phyloP scores from a whole-genome alignment of 2,888 invertebrate genomes.

The Clostera curtula region DNA sequence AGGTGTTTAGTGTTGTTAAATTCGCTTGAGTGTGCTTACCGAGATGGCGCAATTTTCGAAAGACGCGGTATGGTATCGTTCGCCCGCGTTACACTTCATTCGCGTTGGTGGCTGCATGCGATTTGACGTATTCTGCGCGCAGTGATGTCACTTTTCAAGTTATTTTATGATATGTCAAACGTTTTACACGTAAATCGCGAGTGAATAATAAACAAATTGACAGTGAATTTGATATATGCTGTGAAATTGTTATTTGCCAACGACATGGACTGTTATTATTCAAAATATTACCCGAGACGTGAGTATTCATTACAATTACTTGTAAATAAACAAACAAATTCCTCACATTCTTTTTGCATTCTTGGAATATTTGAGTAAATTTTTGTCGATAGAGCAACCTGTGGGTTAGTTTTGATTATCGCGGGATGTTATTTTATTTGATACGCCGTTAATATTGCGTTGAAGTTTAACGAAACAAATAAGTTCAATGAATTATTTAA shows the following conservation, averaged over 20 bases:
- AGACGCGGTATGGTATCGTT: constrained; percentile 75
- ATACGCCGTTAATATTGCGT: too few species aligned
- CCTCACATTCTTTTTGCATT: constrained; percentile 54
- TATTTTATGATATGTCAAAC: constrained; percentile 72
- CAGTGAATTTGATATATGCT: constrained; percentile 62
- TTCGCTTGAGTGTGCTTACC: constrained; percentile 72
- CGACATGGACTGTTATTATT: constrained; percentile 75
- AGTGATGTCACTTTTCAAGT: constrained; percentile 72
- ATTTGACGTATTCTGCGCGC: constrained; percentile 74
- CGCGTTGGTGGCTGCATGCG: constrained; percentile 74
- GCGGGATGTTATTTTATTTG: background rate
- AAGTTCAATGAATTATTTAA: too few species aligned
- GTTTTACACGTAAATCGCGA: constrained; percentile 64
- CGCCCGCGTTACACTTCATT: constrained; percentile 76
- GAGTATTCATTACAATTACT: constrained; percentile 57
- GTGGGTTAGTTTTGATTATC: too few species aligned
- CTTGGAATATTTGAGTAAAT: constrained; percentile 27
- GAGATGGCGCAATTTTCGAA: constrained; percentile 77
- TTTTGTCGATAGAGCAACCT: too few species aligned
- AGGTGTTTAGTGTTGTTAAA: constrained; percentile 72
- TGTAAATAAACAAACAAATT: constrained; percentile 66
- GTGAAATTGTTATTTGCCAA: constrained; percentile 55
- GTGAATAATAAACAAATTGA: constrained; percentile 69
- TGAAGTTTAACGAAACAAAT: too few species aligned
- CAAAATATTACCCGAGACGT: constrained; percentile 73